Conservation (phyloP, 2,888 invertebrate species). For the Drosophila paucipuncta region DNA sequence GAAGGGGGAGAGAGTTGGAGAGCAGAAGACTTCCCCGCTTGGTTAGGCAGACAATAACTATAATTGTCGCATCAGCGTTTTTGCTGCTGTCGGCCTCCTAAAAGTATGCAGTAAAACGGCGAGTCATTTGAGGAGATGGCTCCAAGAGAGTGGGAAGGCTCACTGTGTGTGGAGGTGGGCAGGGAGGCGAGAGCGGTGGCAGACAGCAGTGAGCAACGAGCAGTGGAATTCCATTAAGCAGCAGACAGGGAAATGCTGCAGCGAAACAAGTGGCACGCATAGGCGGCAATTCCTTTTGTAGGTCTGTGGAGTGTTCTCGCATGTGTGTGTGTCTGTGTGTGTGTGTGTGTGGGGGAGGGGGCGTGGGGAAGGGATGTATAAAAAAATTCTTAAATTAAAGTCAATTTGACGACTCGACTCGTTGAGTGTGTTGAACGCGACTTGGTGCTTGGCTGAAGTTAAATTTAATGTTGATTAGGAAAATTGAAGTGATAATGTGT, state of each 20-base stretch:
- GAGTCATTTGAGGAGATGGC: slow-evolving; percentile 41
- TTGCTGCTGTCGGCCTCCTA: slow-evolving; percentile 44
- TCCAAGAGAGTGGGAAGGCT: background rate
- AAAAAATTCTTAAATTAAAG: slow-evolving; percentile 74
- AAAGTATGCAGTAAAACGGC: slow-evolving; percentile 67
- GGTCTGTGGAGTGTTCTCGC: slow-evolving; percentile 2
- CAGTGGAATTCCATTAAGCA: slow-evolving; percentile 56
- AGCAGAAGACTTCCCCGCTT: slow-evolving; percentile 34
- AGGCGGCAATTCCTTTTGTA: slow-evolving; percentile 52
- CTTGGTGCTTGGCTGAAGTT: slow-evolving; percentile 33
- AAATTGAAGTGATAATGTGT: slow-evolving; percentile 64
- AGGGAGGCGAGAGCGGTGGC: background rate
- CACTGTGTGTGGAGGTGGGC: too few relatives aligned
- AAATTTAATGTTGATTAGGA: slow-evolving; percentile 69
- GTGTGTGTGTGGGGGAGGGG: slow-evolving; percentile 2
- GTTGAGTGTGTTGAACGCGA: slow-evolving; percentile 11
- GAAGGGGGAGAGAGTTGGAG: slow-evolving; percentile 1
- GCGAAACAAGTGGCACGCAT: slow-evolving; percentile 39
- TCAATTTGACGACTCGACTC: slow-evolving; percentile 62
- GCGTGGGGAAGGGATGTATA: slow-evolving; percentile 42
- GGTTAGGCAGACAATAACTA: slow-evolving; percentile 77
- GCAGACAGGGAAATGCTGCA: slow-evolving; percentile 44
- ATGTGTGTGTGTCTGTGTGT: slow-evolving; percentile 7
- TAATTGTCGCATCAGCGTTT: slow-evolving; percentile 79
- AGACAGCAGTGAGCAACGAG: slow-evolving; percentile 6